Base-by-base conservation (phyloP, 30 jellyfish, hydroid and myxozoan genomes). In the Hydractinia symbiolongicarpus region DNA sequence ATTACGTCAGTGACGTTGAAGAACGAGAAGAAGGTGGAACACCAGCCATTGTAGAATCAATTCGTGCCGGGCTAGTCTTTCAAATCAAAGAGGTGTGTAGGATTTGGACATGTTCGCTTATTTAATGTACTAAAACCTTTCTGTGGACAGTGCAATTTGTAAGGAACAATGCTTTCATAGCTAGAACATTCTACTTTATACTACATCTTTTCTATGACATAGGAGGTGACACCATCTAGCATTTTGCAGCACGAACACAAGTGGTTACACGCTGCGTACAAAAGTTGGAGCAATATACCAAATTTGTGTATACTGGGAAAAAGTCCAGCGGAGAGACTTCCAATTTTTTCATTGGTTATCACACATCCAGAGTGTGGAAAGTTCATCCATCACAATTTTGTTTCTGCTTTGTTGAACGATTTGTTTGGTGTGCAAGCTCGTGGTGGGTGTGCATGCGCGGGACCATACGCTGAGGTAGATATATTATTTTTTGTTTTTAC, bases 401-500 rank as follows among this genome's bases (percentile, higher is more conserved):
- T 83, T 6, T 83, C 86, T 21, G 79, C 85, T 14, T 55, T 83
- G n/a, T 55, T 83, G 20, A 83, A 83, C 74, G 90, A 83, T 72
- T 55, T 83, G 13, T 83, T 83, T 75, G 90, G 90, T 53, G 61
- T 83, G 15, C 90, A 83, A 58, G 84, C 90, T 5, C 85, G 90
- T 15, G 85, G 90, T 20, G 90, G 90, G 7, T 83, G 90, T 55
- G 90, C 90, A 56, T 83, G 90, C 58, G 85, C 90, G 8, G 90
- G 90, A 3, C 90, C 90, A 0, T 83, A 83, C 80, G 85, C 86
- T 4, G 89, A 81, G 89, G 89, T 81, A 67, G 50, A 51, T 16
- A 11, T 58, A 11, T 58, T 58, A 13, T 58, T 58, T 58, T 11
- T 0, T 11, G 19, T 58, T 58, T 0, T 30, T 30, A 2, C 44